Evolutionary conservation across 2,797 vertebrate species (phyloP).

Genomic region (Notolepis coatsorum): DNA sequence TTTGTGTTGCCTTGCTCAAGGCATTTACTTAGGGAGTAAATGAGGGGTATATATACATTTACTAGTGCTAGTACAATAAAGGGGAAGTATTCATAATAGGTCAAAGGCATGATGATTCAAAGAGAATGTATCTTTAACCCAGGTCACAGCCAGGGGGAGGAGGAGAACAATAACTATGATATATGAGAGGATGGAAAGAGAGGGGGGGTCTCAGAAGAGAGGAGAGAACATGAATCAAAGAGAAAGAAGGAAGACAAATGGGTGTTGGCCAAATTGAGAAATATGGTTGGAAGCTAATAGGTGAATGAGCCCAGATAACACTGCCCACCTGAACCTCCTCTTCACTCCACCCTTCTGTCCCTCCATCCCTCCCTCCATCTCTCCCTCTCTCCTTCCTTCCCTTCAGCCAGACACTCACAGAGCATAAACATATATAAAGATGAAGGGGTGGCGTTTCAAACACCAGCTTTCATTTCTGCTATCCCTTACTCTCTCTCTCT

Average conservation of each 20-base stretch:
- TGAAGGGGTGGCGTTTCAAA: constrained; percentile 62
- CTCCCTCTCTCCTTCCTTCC: not conserved
- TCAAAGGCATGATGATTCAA: too few relatives aligned
- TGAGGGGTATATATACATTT: too few relatives aligned
- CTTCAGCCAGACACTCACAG: constrained; percentile 19
- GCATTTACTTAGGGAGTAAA: too few relatives aligned
- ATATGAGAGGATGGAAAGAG: constrained; percentile 10
- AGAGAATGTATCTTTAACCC: too few relatives aligned
- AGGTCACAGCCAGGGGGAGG: too few relatives aligned
- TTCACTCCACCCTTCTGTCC: constrained; percentile 26
- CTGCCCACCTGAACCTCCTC: constrained; percentile 33
- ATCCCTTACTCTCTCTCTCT: constrained; percentile 19
- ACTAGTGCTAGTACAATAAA: too few relatives aligned
- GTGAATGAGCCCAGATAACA: constrained; percentile 43
- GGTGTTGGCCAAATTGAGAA: constrained; percentile 68
- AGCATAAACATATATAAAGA: constrained; percentile 43
- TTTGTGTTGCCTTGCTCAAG: too few relatives aligned
- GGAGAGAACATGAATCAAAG: not conserved
- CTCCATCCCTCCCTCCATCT: not conserved
- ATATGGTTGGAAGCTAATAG: constrained; percentile 57
- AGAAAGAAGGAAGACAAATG: constrained; percentile 50
- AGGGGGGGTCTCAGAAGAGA: constrained; percentile 39
- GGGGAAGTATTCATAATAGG: too few relatives aligned
- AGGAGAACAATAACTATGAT: not conserved
- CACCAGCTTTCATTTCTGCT: constrained; percentile 36